Base-by-base conservation (phyloP, 2,888 invertebrate species). In the Meloe dianella region DNA sequence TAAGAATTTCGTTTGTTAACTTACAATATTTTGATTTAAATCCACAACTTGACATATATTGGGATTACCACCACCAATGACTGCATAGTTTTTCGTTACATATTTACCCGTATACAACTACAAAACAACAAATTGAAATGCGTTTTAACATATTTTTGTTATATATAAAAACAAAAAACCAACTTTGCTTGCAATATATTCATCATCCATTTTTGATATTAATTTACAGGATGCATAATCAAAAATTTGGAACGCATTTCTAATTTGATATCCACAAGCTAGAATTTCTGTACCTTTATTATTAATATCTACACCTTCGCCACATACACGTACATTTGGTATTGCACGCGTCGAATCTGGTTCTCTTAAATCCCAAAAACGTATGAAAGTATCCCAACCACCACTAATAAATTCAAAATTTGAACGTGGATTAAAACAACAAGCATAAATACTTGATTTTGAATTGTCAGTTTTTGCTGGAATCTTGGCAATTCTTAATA, bases 331-430 rank as follows among this genome's bases (percentile, higher is more conserved):
- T 24, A 89, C 85, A 1, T 89, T 90, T 1, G 84, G 79, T 69
- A 91, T 85, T 74, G 87, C 83, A 47, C 87, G 84, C 0, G 88
- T 84, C 0, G 90, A 87, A 73, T 86, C 86, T 0, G 90, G 89
- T 74, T 89, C 88, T 65, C 91, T 84, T 59, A 88, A 85, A 78
- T 91, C 91, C 90, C 91, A 91, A 76, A 89, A 90, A 75, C 89
- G 87, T 1, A 91, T 85, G 0, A 86, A 85, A 75, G 89, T 85
- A 74, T 91, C 90, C 90, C 90, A 90, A 9, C 91, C 90, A 1
- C 89, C 90, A 1, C 90, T 89, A 70, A 91, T 84, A 67, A 91
- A 79, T 81, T 91, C 91, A 77, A 90, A 87, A 63, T 87, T 85
- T 12, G 89, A 88, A 75, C 85, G 85, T 0, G 91, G 91, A 77